These are phyloP conservation scores for Dunckerocampus dactyliophorus DNA, from an alignment of 2,113 vertebrate species.

Conservation along the genomic window DNA sequence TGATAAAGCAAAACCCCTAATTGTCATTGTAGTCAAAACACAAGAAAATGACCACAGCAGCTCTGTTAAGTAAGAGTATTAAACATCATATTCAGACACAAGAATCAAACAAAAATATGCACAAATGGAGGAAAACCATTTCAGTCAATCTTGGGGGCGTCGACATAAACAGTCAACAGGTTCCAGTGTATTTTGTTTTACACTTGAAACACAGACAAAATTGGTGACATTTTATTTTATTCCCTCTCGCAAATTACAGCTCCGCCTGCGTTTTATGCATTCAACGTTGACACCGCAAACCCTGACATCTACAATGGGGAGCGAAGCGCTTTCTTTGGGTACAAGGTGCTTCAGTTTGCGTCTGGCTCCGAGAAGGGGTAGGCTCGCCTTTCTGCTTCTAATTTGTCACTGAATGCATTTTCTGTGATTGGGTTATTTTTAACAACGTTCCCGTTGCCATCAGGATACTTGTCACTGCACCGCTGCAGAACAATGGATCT, in stretches of 20 bases:
- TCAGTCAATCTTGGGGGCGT: too few species aligned
- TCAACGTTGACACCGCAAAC: conserved; percentile 46
- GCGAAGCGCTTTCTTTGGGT: conserved; percentile 55
- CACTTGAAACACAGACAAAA: too few species aligned
- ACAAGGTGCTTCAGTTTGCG: conserved; percentile 57
- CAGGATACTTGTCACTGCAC: conserved; percentile 61
- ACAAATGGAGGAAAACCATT: too few species aligned
- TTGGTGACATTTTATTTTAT: too few species aligned
- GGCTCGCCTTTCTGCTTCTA: neutral
- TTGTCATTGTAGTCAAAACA: too few species aligned
- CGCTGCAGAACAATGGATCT: conserved; percentile 54
- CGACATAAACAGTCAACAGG: too few species aligned
- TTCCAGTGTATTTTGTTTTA: too few species aligned
- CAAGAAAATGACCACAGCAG: too few species aligned
- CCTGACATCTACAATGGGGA: conserved; percentile 9
- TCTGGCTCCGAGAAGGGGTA: conserved; percentile 45
- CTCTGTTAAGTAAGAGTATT: too few species aligned
- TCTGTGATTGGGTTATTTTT: neutral
- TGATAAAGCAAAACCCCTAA: too few species aligned
- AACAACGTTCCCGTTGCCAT: neutral
- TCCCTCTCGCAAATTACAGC: conserved; percentile 16
- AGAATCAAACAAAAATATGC: too few species aligned
- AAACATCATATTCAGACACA: too few species aligned
- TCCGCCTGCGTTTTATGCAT: conserved; percentile 28
- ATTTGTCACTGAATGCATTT: neutral